Percentiles rank a stretch among this genome's conserved stretches.
These are phyloP conservation scores for Montipora capitata DNA, from an alignment of 92 coral and sea anemone genomes.

Conservation along the genomic window DNA sequence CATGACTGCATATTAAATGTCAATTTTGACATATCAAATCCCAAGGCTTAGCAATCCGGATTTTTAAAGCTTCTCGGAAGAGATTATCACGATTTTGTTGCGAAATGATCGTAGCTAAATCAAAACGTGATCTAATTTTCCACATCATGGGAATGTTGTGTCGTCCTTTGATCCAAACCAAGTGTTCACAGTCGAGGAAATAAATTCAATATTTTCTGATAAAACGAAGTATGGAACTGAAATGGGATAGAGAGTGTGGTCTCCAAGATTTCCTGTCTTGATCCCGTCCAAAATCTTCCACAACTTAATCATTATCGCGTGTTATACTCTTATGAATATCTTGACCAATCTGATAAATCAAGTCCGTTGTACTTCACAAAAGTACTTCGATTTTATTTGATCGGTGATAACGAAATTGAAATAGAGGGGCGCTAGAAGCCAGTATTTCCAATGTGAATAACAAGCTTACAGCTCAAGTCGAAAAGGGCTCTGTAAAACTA, in stretches of 20 bases:
- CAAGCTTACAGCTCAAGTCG: too few relatives aligned
- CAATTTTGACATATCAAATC: neutral
- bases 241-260: too few relatives aligned
- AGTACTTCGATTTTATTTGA: neutral
- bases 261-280: too few relatives aligned
- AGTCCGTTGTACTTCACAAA: neutral
- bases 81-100: too few relatives aligned
- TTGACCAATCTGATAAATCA: neutral
- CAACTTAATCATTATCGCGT: too few relatives aligned
- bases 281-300: too few relatives aligned
- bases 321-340: neutral
- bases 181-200: neutral
- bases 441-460: neutral
- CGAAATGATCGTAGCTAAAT: neutral
- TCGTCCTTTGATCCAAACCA: neutral
- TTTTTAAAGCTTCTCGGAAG: neutral
- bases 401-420: neutral
- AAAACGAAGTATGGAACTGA: too few relatives aligned
- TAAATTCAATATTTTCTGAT: neutral
- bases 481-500: too few relatives aligned
- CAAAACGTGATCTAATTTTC: neutral
- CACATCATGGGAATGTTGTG: neutral
- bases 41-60: neutral
- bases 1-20: conserved; percentile 1
- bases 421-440: neutral